Evolutionary conservation across 2,888 invertebrate genomes (phyloP).

Genomic region (Smittia sp.): DNA sequence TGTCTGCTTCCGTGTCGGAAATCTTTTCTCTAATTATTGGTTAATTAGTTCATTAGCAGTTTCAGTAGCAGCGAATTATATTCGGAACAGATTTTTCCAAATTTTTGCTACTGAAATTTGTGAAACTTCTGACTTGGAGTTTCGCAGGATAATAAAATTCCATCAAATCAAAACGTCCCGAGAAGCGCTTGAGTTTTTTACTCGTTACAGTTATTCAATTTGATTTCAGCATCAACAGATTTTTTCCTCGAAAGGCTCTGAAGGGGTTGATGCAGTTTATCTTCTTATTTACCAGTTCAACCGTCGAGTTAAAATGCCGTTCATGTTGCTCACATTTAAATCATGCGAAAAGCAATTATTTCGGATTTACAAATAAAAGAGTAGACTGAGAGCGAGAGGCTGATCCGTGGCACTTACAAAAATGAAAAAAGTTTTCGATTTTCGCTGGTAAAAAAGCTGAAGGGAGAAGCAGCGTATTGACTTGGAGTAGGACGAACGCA

Average conservation of each 20-base stretch:
- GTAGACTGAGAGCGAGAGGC: background rate
- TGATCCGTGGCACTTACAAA: slow-evolving; percentile 16
- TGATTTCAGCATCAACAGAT: background rate
- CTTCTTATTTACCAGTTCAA: background rate
- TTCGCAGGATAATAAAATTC: background rate
- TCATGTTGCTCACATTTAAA: slow-evolving; percentile 27
- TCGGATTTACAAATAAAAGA: slow-evolving; percentile 35
- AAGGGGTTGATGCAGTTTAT: slow-evolving; percentile 3
- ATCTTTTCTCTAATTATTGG: background rate
- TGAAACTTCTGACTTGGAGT: slow-evolving; percentile 2
- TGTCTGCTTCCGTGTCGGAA: background rate
- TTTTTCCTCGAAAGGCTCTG: background rate
- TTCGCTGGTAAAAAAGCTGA: background rate
- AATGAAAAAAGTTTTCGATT: slow-evolving; percentile 3
- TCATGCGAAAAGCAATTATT: slow-evolving; percentile 38
- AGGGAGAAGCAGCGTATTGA: slow-evolving; percentile 29
- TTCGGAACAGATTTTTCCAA: background rate
- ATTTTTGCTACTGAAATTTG: background rate
- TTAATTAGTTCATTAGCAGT: background rate
- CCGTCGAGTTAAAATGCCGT: slow-evolving; percentile 9
- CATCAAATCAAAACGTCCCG: background rate
- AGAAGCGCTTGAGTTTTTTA: background rate
- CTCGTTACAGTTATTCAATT: background rate
- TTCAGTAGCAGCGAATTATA: background rate
- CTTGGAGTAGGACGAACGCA: background rate